Conservation (phyloP, 2,888 invertebrate species). For the Cosmia pyralina region DNA sequence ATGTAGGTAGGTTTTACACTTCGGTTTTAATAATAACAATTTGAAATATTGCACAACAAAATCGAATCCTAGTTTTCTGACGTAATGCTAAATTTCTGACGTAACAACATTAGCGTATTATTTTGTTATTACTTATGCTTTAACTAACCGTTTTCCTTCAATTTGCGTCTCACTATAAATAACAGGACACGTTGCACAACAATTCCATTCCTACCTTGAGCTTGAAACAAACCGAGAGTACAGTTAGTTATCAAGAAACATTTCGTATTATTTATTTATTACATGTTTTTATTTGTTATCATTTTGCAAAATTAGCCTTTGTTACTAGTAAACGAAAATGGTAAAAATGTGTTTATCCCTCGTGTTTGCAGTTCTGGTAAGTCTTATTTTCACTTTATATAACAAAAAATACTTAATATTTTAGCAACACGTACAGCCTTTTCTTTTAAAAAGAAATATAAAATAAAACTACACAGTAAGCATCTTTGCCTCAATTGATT, state of each 20-base stretch:
- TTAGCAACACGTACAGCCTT: no score
- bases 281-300: not conserved
- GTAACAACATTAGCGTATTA: no score
- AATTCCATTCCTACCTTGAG: not conserved
- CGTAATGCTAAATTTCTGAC: not conserved
- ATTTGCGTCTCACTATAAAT: constrained; percentile 10
- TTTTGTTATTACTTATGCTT: no score
- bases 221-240: not conserved
- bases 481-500: not conserved
- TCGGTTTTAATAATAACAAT: not conserved
- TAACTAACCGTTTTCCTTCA: constrained; percentile 36
- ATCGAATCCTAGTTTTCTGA: constrained; percentile 4
- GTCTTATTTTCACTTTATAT: constrained; percentile 9
- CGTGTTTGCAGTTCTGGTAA: constrained; percentile 21
- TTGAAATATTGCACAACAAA: not conserved
- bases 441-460: not conserved
- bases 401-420: no score
- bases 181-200: not conserved
- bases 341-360: constrained; percentile 2
- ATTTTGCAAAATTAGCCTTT: not conserved
- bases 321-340: constrained; percentile 9
- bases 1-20: no score
- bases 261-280: not conserved
- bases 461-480: not conserved
- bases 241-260: not conserved